Base-by-base conservation (phyloP, 2,797 vertebrate species). In the Allobates femoralis region DNA sequence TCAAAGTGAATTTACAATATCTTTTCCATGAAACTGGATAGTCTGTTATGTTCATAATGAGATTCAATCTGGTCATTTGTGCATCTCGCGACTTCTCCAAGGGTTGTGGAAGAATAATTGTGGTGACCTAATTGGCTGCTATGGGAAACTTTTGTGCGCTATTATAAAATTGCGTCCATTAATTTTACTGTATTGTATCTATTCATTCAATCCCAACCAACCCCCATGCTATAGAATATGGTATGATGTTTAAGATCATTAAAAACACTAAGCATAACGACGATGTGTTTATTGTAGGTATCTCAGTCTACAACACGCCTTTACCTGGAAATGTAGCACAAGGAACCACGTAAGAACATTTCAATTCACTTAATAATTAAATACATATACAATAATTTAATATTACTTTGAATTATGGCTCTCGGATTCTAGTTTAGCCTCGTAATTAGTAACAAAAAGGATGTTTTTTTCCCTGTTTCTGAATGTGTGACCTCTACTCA, bases 261-360 rank as follows among this genome's bases (percentile, higher is more conserved):
- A 3, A 26, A 37, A 32, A 26, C 53, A 56, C 12, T 73, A 56
- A 66, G 14, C 51, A 26, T 82, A 21, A 21, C 23, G 28, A 71
- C 71, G 41, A 46, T 37, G 26, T 46, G 21, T 74, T 88, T 85
- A 18, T 90, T 92, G 26, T 91, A 99, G 98, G 94, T 83, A 99
- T 99, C 93, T 95, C 96, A 87, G 94, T 98, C 90, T 97, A 95
- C 88, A 97, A 96, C 91, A 96, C 99, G 75, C 98, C 98, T 3
- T 98, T 99, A 83, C 96, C 97, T 66, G 98, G 97, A 74, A 94
- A 96, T 84, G 91, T 91, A 85, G 93, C 97, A 86, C 97, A 98
- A 86, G 96, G 98, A 91, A 74, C 94, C 87, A 90, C 97, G 98
- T 99, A 98, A 99, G 97, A 86, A 69, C 21, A 67, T 84, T 74